phyloP scores from a whole-genome alignment of 2,888 invertebrate genomes.

The Carpatolechia fugitivella region DNA sequence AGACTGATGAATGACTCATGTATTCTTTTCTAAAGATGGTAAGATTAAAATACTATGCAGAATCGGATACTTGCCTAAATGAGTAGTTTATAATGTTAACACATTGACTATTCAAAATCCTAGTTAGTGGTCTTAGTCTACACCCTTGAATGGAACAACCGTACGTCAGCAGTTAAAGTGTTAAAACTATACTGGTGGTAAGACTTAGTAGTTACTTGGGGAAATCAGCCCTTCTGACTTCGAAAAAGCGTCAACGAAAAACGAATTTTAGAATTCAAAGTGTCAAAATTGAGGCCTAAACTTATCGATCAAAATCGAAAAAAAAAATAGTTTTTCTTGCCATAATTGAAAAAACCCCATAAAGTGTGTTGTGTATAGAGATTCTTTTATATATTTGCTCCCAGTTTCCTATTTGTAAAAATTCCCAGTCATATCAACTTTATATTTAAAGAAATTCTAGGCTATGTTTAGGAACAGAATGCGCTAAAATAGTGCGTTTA shows the following conservation, averaged over 20 bases:
- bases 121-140: too few relatives aligned
- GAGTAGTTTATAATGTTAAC: conserved; percentile 22
- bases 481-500: conserved; percentile 36
- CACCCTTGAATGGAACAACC: too few relatives aligned
- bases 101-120: too few relatives aligned
- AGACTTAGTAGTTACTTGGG: too few relatives aligned
- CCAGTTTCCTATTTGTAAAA: conserved; percentile 53
- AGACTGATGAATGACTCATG: not conserved
- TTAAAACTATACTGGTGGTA: too few relatives aligned
- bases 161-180: too few relatives aligned
- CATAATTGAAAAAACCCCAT: conserved; percentile 6
- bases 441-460: conserved; percentile 52
- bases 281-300: conserved; percentile 45
- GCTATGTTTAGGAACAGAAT: conserved; percentile 56
- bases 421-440: conserved; percentile 71
- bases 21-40: not conserved
- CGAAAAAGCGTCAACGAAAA: too few relatives aligned
- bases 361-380: conserved; percentile 30
- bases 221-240: too few relatives aligned
- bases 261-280: conserved; percentile 19
- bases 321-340: not conserved
- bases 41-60: not conserved
- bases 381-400: conserved; percentile 33
- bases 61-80: conserved; percentile 28
- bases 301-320: conserved; percentile 22